Percentiles rank a stretch among this genome's conserved stretches.
Evolutionary conservation across 2,888 invertebrate genomes (phyloP).

Genomic region (Chelonus formosanus): DNA sequence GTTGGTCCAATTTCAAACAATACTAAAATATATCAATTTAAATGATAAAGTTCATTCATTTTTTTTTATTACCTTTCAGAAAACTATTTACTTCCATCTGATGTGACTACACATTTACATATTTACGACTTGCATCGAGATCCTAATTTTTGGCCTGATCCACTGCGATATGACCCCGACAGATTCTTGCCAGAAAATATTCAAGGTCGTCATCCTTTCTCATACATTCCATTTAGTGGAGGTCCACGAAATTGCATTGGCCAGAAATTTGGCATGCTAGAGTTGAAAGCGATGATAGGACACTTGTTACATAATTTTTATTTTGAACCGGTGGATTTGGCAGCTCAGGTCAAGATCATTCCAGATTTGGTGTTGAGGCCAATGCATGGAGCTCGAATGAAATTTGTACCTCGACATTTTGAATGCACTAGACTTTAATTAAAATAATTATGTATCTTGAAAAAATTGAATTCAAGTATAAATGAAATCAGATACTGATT

Average conservation of each 20-base stretch:
- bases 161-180: slow-evolving; percentile 73
- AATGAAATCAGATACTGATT: too few species aligned
- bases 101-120: slow-evolving; percentile 67
- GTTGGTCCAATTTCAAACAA: slow-evolving; percentile 17
- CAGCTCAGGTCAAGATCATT: slow-evolving; percentile 42
- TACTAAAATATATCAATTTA: too few species aligned
- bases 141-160: slow-evolving; percentile 72
- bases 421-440: too few species aligned
- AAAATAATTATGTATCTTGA: too few species aligned
- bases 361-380: slow-evolving; percentile 49
- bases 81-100: slow-evolving; percentile 67
- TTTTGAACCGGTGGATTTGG: slow-evolving; percentile 51
- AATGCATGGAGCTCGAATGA: slow-evolving; percentile 42
- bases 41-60: slow-evolving; percentile 4
- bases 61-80: slow-evolving; percentile 55
- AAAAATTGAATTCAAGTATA: too few species aligned
- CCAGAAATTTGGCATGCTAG: slow-evolving; percentile 53
- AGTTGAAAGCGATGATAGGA: slow-evolving; percentile 49
- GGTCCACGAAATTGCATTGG: slow-evolving; percentile 76
- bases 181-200: slow-evolving; percentile 71
- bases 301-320: slow-evolving; percentile 49
- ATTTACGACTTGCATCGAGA: slow-evolving; percentile 74
- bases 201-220: slow-evolving; percentile 69
- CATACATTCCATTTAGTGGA: slow-evolving; percentile 75
- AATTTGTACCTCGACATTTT: slow-evolving; percentile 39